phyloP scores from a whole-genome alignment of 2,888 invertebrate species.

The Eilema caniola region DNA sequence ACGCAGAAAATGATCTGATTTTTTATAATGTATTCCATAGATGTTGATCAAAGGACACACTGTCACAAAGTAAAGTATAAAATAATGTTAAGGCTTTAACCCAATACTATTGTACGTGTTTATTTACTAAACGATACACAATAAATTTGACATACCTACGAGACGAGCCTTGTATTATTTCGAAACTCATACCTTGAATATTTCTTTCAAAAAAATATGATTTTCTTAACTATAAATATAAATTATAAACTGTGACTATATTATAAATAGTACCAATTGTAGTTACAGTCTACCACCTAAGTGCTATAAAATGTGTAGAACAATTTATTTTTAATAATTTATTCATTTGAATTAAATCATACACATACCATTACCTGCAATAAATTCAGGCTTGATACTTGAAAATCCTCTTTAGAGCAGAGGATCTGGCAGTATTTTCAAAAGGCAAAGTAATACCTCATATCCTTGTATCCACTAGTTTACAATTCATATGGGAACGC shows the following conservation, averaged over 20 bases:
- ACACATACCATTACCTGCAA: not conserved
- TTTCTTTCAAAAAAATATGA: too few relatives aligned
- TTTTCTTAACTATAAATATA: too few relatives aligned
- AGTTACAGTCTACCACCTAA: too few relatives aligned
- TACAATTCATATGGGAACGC: too few relatives aligned
- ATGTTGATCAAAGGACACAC: slow-evolving; percentile 60
- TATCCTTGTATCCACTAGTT: too few relatives aligned
- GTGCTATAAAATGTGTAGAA: not conserved
- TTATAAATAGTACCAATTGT: too few relatives aligned
- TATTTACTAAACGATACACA: slow-evolving; percentile 79
- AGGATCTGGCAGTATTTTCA: too few relatives aligned
- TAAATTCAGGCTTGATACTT: not conserved
- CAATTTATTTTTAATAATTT: not conserved
- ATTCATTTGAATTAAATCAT: not conserved
- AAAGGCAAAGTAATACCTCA: too few relatives aligned
- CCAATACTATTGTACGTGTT: slow-evolving; percentile 77
- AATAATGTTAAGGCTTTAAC: slow-evolving; percentile 67
- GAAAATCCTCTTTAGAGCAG: too few relatives aligned
- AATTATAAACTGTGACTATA: too few relatives aligned
- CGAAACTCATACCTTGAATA: not conserved
- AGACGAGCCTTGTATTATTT: slow-evolving; percentile 44
- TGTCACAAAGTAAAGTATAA: slow-evolving; percentile 56
- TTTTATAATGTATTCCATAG: slow-evolving; percentile 61
- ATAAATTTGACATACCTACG: slow-evolving; percentile 73
- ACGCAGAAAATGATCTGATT: slow-evolving; percentile 73